A percentile compares a stretch with the other conserved stretches of the same genome.
phyloP scores from a whole-genome alignment of 2,797 vertebrate species.

The Coreius guichenoti region DNA sequence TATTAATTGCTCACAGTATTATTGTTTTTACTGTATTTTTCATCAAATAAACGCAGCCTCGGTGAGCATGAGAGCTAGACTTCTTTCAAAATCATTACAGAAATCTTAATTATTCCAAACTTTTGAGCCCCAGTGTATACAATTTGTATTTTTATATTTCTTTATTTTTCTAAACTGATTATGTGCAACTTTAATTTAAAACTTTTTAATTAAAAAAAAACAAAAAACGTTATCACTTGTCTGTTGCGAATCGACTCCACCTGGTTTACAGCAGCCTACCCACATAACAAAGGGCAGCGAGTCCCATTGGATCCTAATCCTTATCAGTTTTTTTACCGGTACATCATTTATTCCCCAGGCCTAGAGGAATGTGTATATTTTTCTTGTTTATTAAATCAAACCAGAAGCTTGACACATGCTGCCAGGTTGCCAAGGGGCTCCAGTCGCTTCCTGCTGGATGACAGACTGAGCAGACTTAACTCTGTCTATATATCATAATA shows the following conservation, averaged over 20 bases:
- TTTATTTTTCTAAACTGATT: background rate
- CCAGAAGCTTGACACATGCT: constrained; percentile 49
- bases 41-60: background rate
- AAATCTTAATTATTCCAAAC: background rate
- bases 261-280: background rate
- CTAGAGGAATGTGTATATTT: constrained; percentile 47
- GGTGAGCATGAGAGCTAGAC: background rate
- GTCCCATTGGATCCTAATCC: constrained; percentile 51
- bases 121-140: background rate
- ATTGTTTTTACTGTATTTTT: background rate
- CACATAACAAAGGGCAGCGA: constrained; percentile 32
- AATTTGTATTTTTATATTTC: background rate
- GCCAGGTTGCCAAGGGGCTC: constrained; percentile 48
- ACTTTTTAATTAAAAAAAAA: background rate
- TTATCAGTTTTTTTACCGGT: constrained; percentile 48
- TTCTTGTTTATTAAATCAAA: constrained; percentile 60
- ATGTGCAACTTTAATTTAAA: background rate
- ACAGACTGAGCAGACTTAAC: constrained; percentile 32
- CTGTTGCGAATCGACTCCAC: background rate
- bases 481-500: constrained; percentile 50
- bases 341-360: constrained; percentile 42
- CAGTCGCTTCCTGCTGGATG: constrained; percentile 21
- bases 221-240: background rate
- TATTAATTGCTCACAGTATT: background rate
- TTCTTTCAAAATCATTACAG: no score